Evolutionary conservation across 2,888 invertebrate genomes (phyloP).

Genomic region (Anodontia alba): DNA sequence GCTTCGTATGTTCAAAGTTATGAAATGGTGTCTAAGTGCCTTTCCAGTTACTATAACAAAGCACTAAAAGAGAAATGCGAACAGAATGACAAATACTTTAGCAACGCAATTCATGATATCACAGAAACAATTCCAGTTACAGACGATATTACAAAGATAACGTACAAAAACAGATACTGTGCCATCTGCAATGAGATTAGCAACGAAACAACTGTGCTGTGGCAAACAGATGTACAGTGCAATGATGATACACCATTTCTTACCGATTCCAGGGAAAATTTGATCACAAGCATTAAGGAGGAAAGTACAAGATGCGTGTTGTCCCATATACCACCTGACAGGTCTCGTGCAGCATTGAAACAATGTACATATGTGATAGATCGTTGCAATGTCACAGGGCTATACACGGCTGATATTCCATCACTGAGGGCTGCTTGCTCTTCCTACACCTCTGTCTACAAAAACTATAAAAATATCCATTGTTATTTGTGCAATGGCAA

Average conservation of each 20-base stretch:
- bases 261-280: background rate
- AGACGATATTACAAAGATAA: background rate
- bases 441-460: background rate
- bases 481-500: constrained; percentile 5
- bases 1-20: background rate
- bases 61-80: background rate
- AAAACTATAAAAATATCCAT: constrained; percentile 1
- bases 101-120: background rate
- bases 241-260: background rate
- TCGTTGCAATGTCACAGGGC: background rate
- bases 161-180: background rate
- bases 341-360: background rate
- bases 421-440: background rate
- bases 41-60: background rate
- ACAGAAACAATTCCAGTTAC: background rate
- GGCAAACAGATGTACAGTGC: background rate
- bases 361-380: background rate
- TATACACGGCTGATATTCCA: background rate
- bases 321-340: too few relatives aligned
- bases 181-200: background rate
- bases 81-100: too few relatives aligned
- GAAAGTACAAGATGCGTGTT: too few relatives aligned
- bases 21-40: background rate
- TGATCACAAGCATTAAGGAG: too few relatives aligned
- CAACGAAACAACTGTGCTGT: background rate